A percentile compares a stretch with the other conserved stretches of the same genome.
Conservation (phyloP, 2,888 invertebrate species). For the Digitonthophagus gazella region DNA sequence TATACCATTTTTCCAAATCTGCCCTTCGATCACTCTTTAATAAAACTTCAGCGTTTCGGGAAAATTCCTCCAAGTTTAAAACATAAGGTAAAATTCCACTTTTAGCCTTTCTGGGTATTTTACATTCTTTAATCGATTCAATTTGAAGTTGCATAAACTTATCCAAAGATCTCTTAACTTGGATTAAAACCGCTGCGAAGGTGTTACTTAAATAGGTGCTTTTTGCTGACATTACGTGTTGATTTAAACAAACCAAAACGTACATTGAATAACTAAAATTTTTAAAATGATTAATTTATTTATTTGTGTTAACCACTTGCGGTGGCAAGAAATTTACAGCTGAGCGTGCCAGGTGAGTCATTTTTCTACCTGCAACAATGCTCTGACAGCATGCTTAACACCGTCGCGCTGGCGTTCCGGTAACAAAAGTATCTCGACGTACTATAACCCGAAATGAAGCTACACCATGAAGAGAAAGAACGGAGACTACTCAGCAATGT, state of each 20-base stretch:
- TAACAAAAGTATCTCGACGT: no score
- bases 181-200: constrained; percentile 81
- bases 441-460: no score
- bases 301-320: no score
- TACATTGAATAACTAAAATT: constrained; percentile 84
- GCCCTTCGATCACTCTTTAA: constrained; percentile 85
- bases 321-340: no score
- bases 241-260: constrained; percentile 85
- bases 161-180: constrained; percentile 89
- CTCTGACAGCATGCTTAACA: no score
- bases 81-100: constrained; percentile 90
- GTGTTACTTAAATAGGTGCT: constrained; percentile 86
- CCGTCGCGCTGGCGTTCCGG: no score
- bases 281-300: not conserved
- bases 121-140: constrained; percentile 75
- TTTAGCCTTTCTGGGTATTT: constrained; percentile 71
- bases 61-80: constrained; percentile 86
- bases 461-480: no score
- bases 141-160: constrained; percentile 83
- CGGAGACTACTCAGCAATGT: no score
- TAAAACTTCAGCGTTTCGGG: constrained; percentile 81
- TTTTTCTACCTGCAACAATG: no score
- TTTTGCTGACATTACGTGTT: constrained; percentile 89
- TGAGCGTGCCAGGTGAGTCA: no score
- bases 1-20: constrained; percentile 91